A percentile compares a stretch with the other conserved stretches of the same genome.
Conservation (phyloP, 2,888 invertebrate genomes). For the Apotomis capreana region DNA sequence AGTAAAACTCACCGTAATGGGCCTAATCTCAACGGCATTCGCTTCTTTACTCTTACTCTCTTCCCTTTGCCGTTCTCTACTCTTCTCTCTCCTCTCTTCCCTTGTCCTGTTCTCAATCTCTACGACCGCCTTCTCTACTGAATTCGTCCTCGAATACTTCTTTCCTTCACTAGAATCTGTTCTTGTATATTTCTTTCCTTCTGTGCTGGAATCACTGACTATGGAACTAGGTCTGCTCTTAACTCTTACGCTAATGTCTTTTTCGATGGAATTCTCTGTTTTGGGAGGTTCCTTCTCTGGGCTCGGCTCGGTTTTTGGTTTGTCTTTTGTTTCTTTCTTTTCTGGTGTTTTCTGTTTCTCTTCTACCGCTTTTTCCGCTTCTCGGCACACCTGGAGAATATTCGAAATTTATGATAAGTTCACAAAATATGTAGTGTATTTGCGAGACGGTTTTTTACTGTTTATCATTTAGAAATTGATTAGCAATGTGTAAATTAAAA, state of each 20-base stretch:
- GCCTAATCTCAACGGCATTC: conserved; percentile 68
- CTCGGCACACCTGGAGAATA: conserved; percentile 69
- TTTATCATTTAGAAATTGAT: too few species aligned
- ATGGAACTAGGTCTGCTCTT: conserved; percentile 45
- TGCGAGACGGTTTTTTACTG: too few species aligned
- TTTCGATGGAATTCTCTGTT: conserved; percentile 39
- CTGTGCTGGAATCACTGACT: conserved; percentile 40
- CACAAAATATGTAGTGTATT: too few species aligned
- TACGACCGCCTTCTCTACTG: conserved; percentile 54
- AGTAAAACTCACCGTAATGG: conserved; percentile 64
- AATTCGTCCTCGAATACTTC: conserved; percentile 64
- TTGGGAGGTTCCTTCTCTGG: conserved; percentile 42
- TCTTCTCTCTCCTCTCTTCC: conserved; percentile 50
- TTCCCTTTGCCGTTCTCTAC: conserved; percentile 50
- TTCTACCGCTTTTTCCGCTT: conserved; percentile 76
- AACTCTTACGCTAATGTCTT: conserved; percentile 41
- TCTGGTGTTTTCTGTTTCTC: conserved; percentile 59
- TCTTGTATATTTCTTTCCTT: conserved; percentile 46
- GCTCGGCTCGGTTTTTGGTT: conserved; percentile 47
- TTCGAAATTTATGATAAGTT: background rate
- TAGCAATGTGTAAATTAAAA: too few species aligned
- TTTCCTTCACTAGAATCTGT: conserved; percentile 48
- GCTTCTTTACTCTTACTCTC: conserved; percentile 47
- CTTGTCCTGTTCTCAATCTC: conserved; percentile 46
- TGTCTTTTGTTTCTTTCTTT: conserved; percentile 48